Conservation (phyloP, 2,797 vertebrate species). For the Allobates femoralis region DNA sequence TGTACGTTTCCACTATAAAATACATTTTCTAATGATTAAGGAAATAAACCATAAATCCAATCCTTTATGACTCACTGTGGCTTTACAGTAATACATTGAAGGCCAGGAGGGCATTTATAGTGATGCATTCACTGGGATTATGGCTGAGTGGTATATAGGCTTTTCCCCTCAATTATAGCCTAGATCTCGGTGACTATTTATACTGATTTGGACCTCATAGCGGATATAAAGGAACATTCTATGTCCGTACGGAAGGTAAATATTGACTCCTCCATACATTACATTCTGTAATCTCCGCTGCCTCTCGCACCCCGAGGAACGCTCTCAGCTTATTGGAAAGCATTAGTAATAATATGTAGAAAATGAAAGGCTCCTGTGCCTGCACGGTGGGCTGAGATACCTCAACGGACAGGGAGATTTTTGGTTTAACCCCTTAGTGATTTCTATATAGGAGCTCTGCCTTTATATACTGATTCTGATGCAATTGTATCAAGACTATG, state of each 20-base stretch:
- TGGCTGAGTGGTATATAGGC: neutral
- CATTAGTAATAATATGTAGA: neutral
- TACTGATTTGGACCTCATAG: neutral
- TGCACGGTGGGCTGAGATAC: neutral
- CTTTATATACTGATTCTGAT: no score
- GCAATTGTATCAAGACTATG: no score
- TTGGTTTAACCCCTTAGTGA: neutral
- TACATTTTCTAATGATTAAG: neutral
- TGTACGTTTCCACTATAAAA: no score
- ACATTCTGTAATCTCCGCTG: no score
- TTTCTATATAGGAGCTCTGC: no score
- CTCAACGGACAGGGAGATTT: neutral
- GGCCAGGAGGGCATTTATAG: neutral
- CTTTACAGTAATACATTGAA: neutral
- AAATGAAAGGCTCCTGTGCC: neutral
- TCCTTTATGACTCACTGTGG: neutral
- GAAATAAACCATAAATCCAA: neutral
- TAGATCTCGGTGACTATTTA: neutral
- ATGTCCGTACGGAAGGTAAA: neutral
- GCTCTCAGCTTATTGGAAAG: neutral
- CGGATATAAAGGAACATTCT: neutral
- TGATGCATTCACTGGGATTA: neutral
- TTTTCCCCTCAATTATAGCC: neutral
- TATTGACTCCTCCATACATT: constrained; percentile 30
- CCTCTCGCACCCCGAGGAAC: neutral